A percentile compares a stretch with the other conserved stretches of the same genome.
Conservation (phyloP, 2,888 invertebrate genomes). For the Leucoma salicis region DNA sequence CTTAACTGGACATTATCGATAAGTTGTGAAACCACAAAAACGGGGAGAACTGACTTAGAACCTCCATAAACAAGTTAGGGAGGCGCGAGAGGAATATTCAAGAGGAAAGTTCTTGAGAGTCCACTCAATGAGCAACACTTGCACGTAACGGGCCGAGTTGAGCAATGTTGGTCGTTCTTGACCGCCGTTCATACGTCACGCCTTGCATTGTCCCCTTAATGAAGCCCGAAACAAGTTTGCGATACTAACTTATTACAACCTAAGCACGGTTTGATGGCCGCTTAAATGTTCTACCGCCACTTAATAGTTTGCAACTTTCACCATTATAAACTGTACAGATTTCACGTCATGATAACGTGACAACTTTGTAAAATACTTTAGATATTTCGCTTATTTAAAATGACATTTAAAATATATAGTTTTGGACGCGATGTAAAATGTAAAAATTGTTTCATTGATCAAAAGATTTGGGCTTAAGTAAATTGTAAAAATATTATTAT, state of each 20-base stretch:
- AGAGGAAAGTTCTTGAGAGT: conserved; percentile 69
- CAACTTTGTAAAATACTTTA: conserved; percentile 32
- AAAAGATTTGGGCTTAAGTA: too few species aligned
- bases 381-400: conserved; percentile 1
- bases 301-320: conserved; percentile 65
- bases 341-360: conserved; percentile 36
- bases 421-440: too few species aligned
- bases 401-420: background rate
- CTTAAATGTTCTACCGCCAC: conserved; percentile 62
- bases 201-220: conserved; percentile 76
- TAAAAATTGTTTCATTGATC: too few species aligned
- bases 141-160: conserved; percentile 69
- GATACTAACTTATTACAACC: conserved; percentile 70
- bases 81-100: conserved; percentile 71
- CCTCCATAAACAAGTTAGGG: conserved; percentile 68
- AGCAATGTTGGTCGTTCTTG: conserved; percentile 47
- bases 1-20: conserved; percentile 58
- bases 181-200: conserved; percentile 49
- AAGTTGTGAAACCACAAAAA: conserved; percentile 69
- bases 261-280: conserved; percentile 75
- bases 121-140: conserved; percentile 70
- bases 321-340: conserved; percentile 62
- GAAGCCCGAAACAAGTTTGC: conserved; percentile 68
- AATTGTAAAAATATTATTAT: too few species aligned
- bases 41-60: conserved; percentile 50